Percentiles rank a stretch among this genome's conserved stretches.
phyloP scores from a whole-genome alignment of 2,113 vertebrate species.

The Gnathonemus longibarbis region DNA sequence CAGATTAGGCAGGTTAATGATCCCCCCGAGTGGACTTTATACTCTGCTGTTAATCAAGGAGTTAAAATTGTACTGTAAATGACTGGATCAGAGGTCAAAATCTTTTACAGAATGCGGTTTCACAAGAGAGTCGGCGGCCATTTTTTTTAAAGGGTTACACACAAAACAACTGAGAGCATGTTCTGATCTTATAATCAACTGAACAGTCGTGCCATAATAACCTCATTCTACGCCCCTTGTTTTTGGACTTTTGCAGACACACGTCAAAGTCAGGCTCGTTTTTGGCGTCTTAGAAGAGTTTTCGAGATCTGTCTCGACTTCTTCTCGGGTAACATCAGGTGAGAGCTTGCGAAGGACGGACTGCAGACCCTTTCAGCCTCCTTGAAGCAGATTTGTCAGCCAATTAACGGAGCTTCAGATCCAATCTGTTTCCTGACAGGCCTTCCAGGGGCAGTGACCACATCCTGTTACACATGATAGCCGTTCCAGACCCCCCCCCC shows the following conservation, averaged over 20 bases:
- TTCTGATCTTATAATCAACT: background rate
- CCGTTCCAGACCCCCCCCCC: background rate
- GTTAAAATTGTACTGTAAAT: conserved; percentile 21
- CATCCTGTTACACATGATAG: background rate
- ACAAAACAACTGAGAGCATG: background rate
- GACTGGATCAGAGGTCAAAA: background rate
- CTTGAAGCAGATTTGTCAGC: background rate
- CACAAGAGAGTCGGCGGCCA: background rate
- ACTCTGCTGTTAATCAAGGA: conserved; percentile 31
- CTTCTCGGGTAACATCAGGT: background rate
- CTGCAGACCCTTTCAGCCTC: background rate
- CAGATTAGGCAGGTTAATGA: conserved; percentile 46
- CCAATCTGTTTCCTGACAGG: background rate
- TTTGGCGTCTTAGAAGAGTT: background rate
- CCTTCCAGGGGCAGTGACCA: background rate
- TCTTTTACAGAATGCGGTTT: conserved; percentile 12
- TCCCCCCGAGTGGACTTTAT: conserved; percentile 43
- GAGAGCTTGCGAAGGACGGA: background rate
- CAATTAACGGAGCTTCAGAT: background rate
- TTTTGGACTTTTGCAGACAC: background rate
- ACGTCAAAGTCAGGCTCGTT: background rate
- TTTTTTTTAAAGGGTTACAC: background rate
- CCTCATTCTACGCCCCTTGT: background rate
- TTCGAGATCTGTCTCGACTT: background rate
- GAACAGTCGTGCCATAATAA: background rate